Evolutionary conservation across 2,797 vertebrate species (phyloP).

Genomic region (Enteromius viviparus): DNA sequence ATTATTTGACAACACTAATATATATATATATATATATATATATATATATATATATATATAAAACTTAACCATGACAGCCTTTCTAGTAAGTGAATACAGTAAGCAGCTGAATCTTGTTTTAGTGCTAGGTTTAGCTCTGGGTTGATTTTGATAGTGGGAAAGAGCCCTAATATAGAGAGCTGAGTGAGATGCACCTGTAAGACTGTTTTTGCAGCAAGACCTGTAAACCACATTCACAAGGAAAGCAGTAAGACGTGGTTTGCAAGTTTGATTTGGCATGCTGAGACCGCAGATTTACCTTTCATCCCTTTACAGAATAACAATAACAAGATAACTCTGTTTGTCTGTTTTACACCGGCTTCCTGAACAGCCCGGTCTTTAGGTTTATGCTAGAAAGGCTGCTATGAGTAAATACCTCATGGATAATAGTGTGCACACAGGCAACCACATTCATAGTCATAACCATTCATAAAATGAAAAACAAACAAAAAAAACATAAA

Average conservation of each 20-base stretch:
- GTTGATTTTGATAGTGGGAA: constrained; percentile 5
- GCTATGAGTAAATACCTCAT: constrained; percentile 14
- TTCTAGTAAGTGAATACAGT: background rate
- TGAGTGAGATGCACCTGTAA: background rate
- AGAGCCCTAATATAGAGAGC: background rate
- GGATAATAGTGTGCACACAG: background rate
- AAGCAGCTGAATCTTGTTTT: background rate
- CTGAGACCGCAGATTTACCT: constrained; percentile 18
- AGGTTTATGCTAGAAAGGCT: background rate
- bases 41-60: no score
- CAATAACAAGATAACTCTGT: constrained; percentile 22
- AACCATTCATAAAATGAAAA: constrained; percentile 13
- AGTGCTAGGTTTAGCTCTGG: background rate
- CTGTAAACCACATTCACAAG: background rate
- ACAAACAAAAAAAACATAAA: background rate
- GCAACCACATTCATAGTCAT: background rate
- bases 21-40: no score
- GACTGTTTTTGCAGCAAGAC: background rate
- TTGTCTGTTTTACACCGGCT: constrained; percentile 14
- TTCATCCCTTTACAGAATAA: constrained; percentile 17
- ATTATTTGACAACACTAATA: no score
- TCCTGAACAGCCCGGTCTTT: background rate
- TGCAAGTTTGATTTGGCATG: background rate
- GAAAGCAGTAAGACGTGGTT: background rate
- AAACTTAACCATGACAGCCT: background rate